A percentile compares a stretch with the other conserved stretches of the same genome.
Conservation (phyloP, 1,140 invertebrate species). For the Drosophila eugracilis region DNA sequence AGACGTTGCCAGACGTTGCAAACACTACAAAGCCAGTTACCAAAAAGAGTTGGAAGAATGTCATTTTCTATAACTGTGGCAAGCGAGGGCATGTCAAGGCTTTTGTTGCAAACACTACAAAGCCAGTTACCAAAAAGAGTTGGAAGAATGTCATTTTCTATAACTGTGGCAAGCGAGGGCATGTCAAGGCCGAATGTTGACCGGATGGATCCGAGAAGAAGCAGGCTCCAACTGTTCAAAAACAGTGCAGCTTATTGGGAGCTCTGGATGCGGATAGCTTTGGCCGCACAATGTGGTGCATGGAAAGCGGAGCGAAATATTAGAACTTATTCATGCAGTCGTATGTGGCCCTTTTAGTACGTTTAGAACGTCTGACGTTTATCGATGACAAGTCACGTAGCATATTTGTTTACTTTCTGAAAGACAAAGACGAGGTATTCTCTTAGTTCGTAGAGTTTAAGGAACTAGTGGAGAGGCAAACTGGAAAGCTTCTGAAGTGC, state of each 20-base stretch:
- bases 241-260: conserved; percentile 1
- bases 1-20: neutral
- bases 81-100: neutral
- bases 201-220: neutral
- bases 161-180: too few species aligned
- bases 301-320: conserved; percentile 1
- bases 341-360: neutral
- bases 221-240: neutral
- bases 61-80: neutral
- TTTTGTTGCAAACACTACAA: conserved; percentile 1
- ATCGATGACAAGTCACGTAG: conserved; percentile 8
- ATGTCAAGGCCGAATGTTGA: too few species aligned
- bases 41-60: neutral
- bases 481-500: too few species aligned
- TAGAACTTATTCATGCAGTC: neutral
- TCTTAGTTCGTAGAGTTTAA: neutral
- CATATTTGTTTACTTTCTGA: conserved; percentile 2
- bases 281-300: neutral
- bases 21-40: conserved; percentile 1
- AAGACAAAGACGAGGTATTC: conserved; percentile 9
- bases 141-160: neutral
- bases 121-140: neutral
- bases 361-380: neutral
- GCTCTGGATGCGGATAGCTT: neutral
- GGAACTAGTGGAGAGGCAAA: neutral